Evolutionary conservation across 2,797 vertebrate genomes (phyloP), one percentile per base, ranked within the genome.

Genomic region (Girardinus metallicus): DNA sequence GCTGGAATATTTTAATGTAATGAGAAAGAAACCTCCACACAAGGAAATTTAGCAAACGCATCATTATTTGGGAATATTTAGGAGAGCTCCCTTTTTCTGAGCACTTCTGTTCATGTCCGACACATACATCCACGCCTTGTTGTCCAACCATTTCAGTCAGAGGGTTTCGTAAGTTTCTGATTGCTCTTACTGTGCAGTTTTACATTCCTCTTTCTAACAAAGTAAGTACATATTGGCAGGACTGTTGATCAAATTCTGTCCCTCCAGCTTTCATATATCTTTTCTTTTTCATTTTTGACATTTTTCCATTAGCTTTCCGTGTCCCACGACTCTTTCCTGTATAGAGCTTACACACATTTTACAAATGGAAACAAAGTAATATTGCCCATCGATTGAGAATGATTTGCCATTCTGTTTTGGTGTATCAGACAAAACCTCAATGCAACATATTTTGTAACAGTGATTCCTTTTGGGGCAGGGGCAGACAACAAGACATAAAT

Each of bases 1-100:
- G 78, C 79, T 78, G 75, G 80, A 79, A 78, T 80, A 75, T 77
- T 76, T 64, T 51, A 41, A 57, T 51, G 72, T 77, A 80, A 86
- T 34, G 43, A 31, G n/a, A 29, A 12, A 46, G 29, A 66, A 73
- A 36, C 49, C 72, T 79, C n/a, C n/a, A n/a, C n/a, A n/a, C n/a
- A n/a, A 18, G 9, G 8, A 53, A 53, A 68, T 43, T 55, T 64
- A 8, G 34, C 3, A 39, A 66, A 55, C 11, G 7, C 4, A 1
- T 74, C 6, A 74, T 57, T 41, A 39, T 9, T 74, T 47, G 13
- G 10, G 21, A n/a, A 34, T 36, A 36, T 21, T 49, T 49, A 51
- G 18, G 21, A 23, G 18, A 51, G 49, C 21, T 51, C 8, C 21
- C 2, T n/a, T 55, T 12, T n/a, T 55, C n/a, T 55, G 9, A 55